These are phyloP conservation scores for Nibea albiflora DNA, from an alignment of 2,113 vertebrate species.

Conservation along the genomic window DNA sequence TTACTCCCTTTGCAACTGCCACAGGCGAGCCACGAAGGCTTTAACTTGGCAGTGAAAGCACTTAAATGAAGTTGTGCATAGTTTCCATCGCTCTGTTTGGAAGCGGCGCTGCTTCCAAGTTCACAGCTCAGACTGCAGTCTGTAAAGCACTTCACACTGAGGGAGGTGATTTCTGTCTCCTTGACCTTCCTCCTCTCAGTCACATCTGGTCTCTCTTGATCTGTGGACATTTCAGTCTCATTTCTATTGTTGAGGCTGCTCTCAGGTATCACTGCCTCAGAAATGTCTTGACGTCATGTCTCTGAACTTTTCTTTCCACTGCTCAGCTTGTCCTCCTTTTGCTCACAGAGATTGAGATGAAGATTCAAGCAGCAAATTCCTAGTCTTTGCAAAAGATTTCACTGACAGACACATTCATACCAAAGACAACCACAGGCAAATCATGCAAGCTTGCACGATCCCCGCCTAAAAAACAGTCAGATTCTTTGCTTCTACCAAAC, in stretches of 20 bases:
- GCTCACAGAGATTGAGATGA: neutral
- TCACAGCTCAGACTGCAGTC: slow-evolving; percentile 24
- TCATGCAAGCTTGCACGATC: slow-evolving; percentile 10
- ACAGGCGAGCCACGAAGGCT: slow-evolving; percentile 40
- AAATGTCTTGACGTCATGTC: slow-evolving; percentile 1
- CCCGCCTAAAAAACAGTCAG: neutral
- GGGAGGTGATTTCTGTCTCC: slow-evolving; percentile 18
- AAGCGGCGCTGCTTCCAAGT: slow-evolving; percentile 20
- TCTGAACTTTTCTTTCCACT: slow-evolving; percentile 6
- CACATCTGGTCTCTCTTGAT: slow-evolving; percentile 34
- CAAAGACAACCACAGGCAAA: slow-evolving; percentile 15
- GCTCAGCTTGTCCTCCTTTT: neutral
- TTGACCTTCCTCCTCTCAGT: slow-evolving; percentile 16
- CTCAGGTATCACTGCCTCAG: slow-evolving; percentile 10
- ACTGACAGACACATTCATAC: neutral
- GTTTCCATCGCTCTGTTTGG: slow-evolving; percentile 69
- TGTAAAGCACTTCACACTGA: slow-evolving; percentile 13
- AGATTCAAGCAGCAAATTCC: neutral
- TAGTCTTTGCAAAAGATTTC: neutral
- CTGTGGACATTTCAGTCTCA: slow-evolving; percentile 1
- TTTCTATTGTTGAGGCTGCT: slow-evolving; percentile 6
- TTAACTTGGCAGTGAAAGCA: slow-evolving; percentile 55
- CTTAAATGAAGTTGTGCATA: slow-evolving; percentile 63
- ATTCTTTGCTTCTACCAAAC: neutral
- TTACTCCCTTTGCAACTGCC: slow-evolving; percentile 51